Base-by-base conservation (phyloP, 2,113 vertebrate genomes). In the Chloroceryle aenea region DNA sequence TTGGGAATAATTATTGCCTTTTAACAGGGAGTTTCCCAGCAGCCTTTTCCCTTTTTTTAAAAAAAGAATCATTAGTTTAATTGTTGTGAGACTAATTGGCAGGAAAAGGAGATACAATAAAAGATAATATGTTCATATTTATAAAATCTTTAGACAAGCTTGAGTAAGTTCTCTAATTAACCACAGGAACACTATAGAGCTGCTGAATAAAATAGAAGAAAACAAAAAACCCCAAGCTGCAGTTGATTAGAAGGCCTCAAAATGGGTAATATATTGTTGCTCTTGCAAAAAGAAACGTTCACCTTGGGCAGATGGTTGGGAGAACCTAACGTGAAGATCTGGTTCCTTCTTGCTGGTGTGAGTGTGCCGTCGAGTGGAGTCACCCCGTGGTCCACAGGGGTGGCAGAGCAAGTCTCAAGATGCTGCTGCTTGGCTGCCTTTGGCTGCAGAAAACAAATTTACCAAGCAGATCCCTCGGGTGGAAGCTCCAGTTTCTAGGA, bases 61-160 rank as follows among this genome's bases (percentile, higher is more conserved):
- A 32, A 25, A 53, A 64, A 80, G 26, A 47, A 58, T 30, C 36
- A 74, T 75, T 85, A 34, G 45, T 95, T 87, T 92, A 79, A 95
- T 92, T 93, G 58, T 92, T 85, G 76, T 92, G 93, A 86, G 59
- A 95, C 66, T 79, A 94, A 83, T 76, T 80, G 50, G 64, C 81
- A 91, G 73, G 55, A 75, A 77, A 78, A 89, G 26, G 73, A 93
- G 84, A 96, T 94, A 78, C 90, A 91, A 25, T 45, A 67, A 78
- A 38, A 77, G 87, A 91, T 93, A 93, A 96, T 3, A 3, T 71
- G 77, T 78, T 97, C 81, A 53, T 91, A 89, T 91, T 91, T 91
- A 63, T 89, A 67, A 93, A 84, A 84, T 71, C 80, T 94, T 94
- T 74, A 85, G 89, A 81, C 73, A 94, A 85, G 89, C 87, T 87